phyloP scores from a whole-genome alignment of 2,888 invertebrate genomes.

The Pheosia tremula region DNA sequence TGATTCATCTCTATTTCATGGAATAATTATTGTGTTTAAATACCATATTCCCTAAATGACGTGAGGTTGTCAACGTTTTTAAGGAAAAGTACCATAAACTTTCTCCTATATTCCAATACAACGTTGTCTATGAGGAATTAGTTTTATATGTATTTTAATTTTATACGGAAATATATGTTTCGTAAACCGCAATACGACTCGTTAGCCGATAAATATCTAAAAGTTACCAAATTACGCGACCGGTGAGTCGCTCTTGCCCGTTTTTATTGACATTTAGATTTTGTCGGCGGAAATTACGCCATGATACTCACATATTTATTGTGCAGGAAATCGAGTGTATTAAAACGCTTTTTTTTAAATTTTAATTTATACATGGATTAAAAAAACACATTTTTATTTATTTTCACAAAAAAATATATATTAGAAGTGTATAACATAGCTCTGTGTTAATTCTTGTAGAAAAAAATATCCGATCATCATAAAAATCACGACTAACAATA shows the following conservation, averaged over 20 bases:
- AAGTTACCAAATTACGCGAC: slow-evolving; percentile 30
- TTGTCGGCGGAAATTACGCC: slow-evolving; percentile 52
- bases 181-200: not conserved
- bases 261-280: slow-evolving; percentile 29
- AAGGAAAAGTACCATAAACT: no score
- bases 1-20: no score
- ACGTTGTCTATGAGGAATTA: no score
- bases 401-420: slow-evolving; percentile 13
- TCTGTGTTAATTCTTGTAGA: not conserved
- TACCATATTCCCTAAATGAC: no score
- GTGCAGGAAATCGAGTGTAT: slow-evolving; percentile 53
- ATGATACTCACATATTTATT: slow-evolving; percentile 46
- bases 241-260: slow-evolving; percentile 21
- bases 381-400: not conserved
- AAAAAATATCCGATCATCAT: not conserved
- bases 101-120: no score
- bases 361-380: slow-evolving; percentile 23
- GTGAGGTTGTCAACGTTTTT: no score
- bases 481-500: not conserved
- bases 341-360: slow-evolving; percentile 27
- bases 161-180: not conserved
- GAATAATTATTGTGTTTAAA: no score
- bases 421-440: not conserved
- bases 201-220: slow-evolving; percentile 5
- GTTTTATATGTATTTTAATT: not conserved